These are phyloP conservation scores for Tragulus kanchil DNA, from an alignment of 2,113 vertebrate species.

Conservation along the genomic window DNA sequence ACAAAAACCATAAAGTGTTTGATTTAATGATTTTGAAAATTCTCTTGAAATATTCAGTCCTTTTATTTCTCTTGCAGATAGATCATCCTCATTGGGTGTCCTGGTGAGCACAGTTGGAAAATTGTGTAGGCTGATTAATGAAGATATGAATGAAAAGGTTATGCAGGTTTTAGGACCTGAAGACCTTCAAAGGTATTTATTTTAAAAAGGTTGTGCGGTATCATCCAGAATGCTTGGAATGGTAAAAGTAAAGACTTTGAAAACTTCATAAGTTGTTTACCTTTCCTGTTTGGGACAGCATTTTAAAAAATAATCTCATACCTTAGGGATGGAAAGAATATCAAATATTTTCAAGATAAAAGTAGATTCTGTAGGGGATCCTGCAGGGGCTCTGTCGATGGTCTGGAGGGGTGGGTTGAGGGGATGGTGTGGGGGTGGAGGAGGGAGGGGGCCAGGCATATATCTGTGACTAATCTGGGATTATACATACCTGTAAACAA, in stretches of 20 bases:
- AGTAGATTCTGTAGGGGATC: neutral
- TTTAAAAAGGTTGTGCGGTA: constrained; percentile 2
- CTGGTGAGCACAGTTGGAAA: constrained; percentile 91
- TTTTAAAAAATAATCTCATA: constrained; percentile 54
- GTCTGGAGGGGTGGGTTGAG: too few relatives aligned
- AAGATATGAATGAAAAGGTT: constrained; percentile 83
- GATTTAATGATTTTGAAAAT: constrained; percentile 56
- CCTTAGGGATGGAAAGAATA: constrained; percentile 13
- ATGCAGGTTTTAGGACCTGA: constrained; percentile 89
- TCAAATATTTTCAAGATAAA: constrained; percentile 49
- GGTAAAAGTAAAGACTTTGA: constrained; percentile 41
- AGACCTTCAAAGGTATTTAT: constrained; percentile 92
- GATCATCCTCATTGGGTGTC: constrained; percentile 87
- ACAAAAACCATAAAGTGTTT: neutral
- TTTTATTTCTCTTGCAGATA: constrained; percentile 87
- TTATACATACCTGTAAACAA: too few relatives aligned
- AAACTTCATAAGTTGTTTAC: constrained; percentile 24
- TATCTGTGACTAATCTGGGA: too few relatives aligned
- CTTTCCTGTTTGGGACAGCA: constrained; percentile 42
- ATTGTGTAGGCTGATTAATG: constrained; percentile 86
- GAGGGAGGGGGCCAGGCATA: too few relatives aligned
- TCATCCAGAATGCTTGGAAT: neutral
- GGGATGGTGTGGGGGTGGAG: too few relatives aligned
- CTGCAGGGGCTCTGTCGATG: too few relatives aligned
- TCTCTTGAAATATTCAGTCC: neutral